Evolutionary conservation across 2,113 vertebrate genomes (phyloP).

Genomic region (Lichenostomus cassidix): DNA sequence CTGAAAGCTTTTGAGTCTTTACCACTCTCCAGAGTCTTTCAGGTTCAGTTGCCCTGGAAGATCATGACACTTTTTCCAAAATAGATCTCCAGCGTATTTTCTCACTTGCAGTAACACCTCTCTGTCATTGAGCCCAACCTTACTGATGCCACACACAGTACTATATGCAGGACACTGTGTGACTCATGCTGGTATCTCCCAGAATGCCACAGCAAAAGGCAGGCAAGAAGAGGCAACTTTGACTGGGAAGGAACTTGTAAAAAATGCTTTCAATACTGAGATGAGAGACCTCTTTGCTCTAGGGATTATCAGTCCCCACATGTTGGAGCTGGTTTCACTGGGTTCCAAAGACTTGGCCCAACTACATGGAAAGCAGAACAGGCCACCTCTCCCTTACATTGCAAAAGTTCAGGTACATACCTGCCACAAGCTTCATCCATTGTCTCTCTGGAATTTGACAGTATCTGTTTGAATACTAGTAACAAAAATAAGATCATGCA

Average conservation of each 20-base stretch:
- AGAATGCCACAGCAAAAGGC: not conserved
- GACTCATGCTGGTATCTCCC: not conserved
- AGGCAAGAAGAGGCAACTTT: not conserved
- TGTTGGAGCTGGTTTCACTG: not conserved
- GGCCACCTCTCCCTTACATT: accelerated
- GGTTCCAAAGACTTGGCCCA: not conserved
- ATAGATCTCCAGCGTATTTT: not conserved
- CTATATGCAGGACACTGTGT: too few relatives aligned
- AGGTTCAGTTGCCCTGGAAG: not conserved
- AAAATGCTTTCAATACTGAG: not conserved
- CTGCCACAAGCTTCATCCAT: not conserved
- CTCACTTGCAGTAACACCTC: not conserved
- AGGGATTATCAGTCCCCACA: not conserved
- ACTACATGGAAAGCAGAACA: not conserved
- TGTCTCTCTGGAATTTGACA: not conserved
- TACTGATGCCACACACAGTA: not conserved
- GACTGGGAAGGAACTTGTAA: not conserved
- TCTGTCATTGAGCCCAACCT: accelerated
- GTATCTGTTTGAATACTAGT: not conserved
- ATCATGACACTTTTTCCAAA: not conserved
- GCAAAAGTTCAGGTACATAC: not conserved
- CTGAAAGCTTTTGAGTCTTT: not conserved
- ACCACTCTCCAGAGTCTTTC: not conserved
- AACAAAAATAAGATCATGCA: not conserved
- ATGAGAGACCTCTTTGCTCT: not conserved